These are phyloP conservation scores for Otolemur garnettii DNA, from an alignment of 2,113 vertebrate species.

Conservation along the genomic window DNA sequence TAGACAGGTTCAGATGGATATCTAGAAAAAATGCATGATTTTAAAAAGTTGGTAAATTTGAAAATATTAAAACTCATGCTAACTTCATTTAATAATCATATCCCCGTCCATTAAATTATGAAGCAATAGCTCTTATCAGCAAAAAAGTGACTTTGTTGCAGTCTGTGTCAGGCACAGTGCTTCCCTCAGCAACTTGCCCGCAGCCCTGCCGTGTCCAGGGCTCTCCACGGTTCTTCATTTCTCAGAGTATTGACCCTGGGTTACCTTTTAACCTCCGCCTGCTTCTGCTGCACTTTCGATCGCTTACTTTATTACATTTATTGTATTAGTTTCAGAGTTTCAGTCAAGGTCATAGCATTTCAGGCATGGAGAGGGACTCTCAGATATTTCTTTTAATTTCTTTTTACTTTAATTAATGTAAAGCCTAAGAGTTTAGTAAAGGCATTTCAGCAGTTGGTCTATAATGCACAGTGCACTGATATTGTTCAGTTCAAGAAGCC, in stretches of 20 bases:
- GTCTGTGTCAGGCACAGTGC: neutral
- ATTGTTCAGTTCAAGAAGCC: neutral
- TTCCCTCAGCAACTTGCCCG: neutral
- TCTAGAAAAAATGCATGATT: rapidly evolving
- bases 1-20: neutral
- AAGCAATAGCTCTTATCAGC: neutral
- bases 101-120: neutral
- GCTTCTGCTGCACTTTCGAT: neutral
- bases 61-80: neutral
- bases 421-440: neutral
- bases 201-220: rapidly evolving
- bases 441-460: neutral
- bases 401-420: constrained; percentile 71
- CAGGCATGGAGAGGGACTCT: constrained; percentile 30
- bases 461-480: neutral
- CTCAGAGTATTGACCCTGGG: neutral
- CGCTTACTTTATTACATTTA: constrained; percentile 64
- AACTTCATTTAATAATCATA: neutral
- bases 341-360: constrained; percentile 43
- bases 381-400: constrained; percentile 25
- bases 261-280: constrained; percentile 60
- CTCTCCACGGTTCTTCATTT: rapidly evolving
- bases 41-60: neutral
- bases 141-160: neutral
- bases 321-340: constrained; percentile 42